Evolutionary conservation across 2,888 invertebrate species (phyloP).

Genomic region (Drosophila mulleri): DNA sequence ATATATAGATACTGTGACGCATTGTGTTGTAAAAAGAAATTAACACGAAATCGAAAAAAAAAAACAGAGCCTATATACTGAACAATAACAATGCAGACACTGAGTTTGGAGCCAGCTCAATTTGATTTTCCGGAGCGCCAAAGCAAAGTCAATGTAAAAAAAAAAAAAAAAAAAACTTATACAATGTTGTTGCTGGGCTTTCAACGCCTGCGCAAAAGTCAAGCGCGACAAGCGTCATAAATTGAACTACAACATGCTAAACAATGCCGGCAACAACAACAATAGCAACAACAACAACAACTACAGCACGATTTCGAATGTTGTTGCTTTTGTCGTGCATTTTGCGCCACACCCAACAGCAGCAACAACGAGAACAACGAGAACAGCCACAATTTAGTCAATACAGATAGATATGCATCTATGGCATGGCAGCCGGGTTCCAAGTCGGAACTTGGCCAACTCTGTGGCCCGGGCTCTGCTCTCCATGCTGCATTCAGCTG

Average conservation of each 20-base stretch:
- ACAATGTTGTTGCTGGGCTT: conserved; percentile 57
- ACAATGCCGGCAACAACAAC: conserved; percentile 51
- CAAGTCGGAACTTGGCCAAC: conserved; percentile 10
- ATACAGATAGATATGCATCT: conserved; percentile 72
- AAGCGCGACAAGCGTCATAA: conserved; percentile 76
- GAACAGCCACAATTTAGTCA: conserved; percentile 68
- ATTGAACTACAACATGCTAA: conserved; percentile 79
- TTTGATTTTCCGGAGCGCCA: conserved; percentile 63
- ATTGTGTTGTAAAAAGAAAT: conserved; percentile 72
- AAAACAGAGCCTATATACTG: conserved; percentile 20
- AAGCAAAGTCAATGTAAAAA: conserved; percentile 44
- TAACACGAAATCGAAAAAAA: conserved; percentile 69
- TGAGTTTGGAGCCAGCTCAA: conserved; percentile 59
- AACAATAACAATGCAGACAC: conserved; percentile 27
- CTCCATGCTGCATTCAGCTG: conserved; percentile 29
- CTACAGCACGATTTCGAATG: conserved; percentile 33
- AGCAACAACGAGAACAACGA: conserved; percentile 22
- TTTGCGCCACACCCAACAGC: conserved; percentile 60
- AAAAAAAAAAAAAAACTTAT: conserved; percentile 11
- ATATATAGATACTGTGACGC: conserved; percentile 59
- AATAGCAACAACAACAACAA: conserved; percentile 26
- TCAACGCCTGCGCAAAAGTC: conserved; percentile 79
- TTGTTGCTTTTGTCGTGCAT: conserved; percentile 64
- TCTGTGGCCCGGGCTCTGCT: neutral
- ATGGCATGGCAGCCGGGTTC: conserved; percentile 25